Conservation (phyloP, 2,797 vertebrate species). For the Myoxocephalus aenaeus region DNA sequence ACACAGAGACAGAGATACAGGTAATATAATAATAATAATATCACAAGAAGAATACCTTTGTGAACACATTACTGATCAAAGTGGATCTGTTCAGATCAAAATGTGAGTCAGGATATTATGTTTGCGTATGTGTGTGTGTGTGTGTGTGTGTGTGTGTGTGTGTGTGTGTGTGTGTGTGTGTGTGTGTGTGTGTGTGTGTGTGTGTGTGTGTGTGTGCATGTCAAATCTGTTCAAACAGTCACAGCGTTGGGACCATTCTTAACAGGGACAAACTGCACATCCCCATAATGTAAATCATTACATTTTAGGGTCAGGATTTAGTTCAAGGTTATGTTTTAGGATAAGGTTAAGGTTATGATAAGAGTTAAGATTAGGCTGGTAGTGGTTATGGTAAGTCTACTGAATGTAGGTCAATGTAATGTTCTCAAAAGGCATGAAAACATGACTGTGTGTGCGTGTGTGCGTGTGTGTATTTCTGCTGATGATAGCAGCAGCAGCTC, state of each 20-base stretch:
- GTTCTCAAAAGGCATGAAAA: neutral
- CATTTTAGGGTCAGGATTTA: neutral
- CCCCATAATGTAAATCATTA: neutral
- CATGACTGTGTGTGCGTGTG: neutral
- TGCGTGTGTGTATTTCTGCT: slow-evolving; percentile 76
- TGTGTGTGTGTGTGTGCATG: slow-evolving; percentile 14
- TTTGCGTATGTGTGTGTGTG: too few species aligned
- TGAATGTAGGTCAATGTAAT: neutral
- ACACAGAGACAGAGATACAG: slow-evolving; percentile 1
- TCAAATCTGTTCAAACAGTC: neutral
- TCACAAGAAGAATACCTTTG: neutral
- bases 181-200: slow-evolving; percentile 6
- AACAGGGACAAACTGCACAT: neutral
- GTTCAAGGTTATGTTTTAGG: neutral
- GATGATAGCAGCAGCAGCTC: slow-evolving; percentile 81
- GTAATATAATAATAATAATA: neutral
- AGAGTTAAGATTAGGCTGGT: neutral
- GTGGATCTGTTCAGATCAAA: slow-evolving; percentile 32
- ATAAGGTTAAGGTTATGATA: neutral
- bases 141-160: neutral
- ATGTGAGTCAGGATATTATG: slow-evolving; percentile 8
- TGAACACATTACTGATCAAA: slow-evolving; percentile 32
- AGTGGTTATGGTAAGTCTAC: neutral
- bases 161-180: neutral
- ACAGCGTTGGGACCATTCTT: neutral